These are phyloP conservation scores for Orbicella faveolata DNA, from an alignment of 64 coral and sea anemone genomes.

Conservation along the genomic window DNA sequence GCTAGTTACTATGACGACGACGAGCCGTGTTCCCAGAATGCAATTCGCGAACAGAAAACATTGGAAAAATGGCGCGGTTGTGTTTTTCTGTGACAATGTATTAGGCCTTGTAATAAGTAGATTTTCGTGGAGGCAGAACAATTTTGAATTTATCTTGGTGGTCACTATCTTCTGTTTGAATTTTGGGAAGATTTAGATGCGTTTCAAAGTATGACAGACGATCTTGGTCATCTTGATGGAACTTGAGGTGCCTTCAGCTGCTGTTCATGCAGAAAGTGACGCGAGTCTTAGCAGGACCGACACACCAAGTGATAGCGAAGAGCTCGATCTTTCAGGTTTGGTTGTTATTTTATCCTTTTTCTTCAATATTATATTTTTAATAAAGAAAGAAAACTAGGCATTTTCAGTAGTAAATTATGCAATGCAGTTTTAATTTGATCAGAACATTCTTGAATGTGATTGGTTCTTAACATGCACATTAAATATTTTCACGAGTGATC, in stretches of 20 bases:
- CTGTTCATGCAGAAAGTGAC: background rate
- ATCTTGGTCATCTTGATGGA: background rate
- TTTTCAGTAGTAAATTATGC: too few species aligned
- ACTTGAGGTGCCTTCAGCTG: background rate
- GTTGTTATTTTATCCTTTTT: background rate
- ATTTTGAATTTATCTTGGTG: background rate
- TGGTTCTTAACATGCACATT: too few species aligned
- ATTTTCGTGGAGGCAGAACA: background rate
- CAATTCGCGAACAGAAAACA: background rate
- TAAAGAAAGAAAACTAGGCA: too few species aligned
- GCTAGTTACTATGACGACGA: slow-evolving; percentile 45
- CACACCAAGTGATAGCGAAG: slow-evolving; percentile 22
- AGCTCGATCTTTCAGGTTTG: background rate
- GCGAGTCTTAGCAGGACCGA: slow-evolving; percentile 3
- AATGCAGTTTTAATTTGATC: too few species aligned
- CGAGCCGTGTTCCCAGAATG: slow-evolving; percentile 21
- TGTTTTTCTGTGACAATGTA: too few species aligned
- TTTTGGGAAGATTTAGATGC: background rate
- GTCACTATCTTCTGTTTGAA: too few species aligned
- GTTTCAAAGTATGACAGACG: background rate
- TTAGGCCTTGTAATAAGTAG: background rate
- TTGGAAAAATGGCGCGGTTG: background rate
- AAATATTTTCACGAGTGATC: too few species aligned
- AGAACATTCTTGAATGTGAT: too few species aligned
- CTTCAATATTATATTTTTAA: too few species aligned